phyloP scores from a whole-genome alignment of 1,140 invertebrate species.

The Apis dorsata region DNA sequence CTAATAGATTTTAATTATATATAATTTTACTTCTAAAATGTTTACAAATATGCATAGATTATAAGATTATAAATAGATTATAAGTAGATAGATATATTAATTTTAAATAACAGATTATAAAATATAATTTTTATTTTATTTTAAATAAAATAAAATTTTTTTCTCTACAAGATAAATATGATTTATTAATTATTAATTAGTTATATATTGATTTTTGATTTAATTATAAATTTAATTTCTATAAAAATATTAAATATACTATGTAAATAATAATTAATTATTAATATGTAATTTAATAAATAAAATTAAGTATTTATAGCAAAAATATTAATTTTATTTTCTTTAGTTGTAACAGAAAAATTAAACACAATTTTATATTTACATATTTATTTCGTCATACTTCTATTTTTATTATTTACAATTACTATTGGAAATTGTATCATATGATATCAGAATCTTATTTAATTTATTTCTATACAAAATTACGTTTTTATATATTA shows the following conservation, averaged over 20 bases:
- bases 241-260: too few species aligned
- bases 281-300: not conserved
- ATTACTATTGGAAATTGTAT: conserved; percentile 38
- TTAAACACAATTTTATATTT: conserved; percentile 45
- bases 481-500: conserved; percentile 58
- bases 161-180: not conserved
- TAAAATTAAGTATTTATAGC: conserved; percentile 6
- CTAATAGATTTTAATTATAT: not conserved
- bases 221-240: too few species aligned
- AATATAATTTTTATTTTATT: not conserved
- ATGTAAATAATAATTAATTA: too few species aligned
- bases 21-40: not conserved
- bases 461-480: conserved; percentile 66
- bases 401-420: conserved; percentile 59
- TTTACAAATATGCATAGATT: not conserved
- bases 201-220: not conserved
- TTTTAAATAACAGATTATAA: not conserved
- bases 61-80: not conserved
- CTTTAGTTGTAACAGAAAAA: not conserved
- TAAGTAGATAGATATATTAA: not conserved
- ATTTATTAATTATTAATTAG: too few species aligned
- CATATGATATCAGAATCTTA: conserved; percentile 36
- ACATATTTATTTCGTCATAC: conserved; percentile 57
- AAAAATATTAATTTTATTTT: conserved; percentile 10
- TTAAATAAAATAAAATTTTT: not conserved